These are phyloP conservation scores for Mya arenaria DNA, from an alignment of 1,140 invertebrate genomes.

Conservation along the genomic window DNA sequence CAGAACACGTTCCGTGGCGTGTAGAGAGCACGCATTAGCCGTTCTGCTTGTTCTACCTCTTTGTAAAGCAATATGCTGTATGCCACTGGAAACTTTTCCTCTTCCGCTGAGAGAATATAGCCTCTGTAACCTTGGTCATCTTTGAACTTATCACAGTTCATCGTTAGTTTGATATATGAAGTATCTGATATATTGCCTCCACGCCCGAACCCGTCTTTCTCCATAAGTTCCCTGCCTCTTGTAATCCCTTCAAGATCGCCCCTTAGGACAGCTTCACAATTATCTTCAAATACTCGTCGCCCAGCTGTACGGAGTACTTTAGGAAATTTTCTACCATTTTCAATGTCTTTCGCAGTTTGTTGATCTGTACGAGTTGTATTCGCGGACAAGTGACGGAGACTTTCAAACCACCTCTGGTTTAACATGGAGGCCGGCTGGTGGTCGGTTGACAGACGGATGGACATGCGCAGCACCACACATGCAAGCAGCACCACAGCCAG, in stretches of 20 bases:
- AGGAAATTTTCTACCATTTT: too few relatives aligned
- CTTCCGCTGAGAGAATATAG: conserved; percentile 13
- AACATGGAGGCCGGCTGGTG: too few relatives aligned
- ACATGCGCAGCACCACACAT: too few relatives aligned
- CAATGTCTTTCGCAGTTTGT: too few relatives aligned
- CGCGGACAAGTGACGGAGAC: too few relatives aligned
- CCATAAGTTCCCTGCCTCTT: conserved; percentile 22
- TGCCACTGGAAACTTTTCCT: conserved; percentile 44
- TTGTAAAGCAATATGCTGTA: conserved; percentile 74
- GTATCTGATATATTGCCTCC: conserved; percentile 6
- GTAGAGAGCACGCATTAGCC: conserved; percentile 75
- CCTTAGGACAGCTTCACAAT: conserved; percentile 25
- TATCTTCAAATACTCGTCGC: conserved; percentile 13
- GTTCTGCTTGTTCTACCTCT: conserved; percentile 75
- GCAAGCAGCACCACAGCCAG: too few relatives aligned
- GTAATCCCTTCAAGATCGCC: conserved; percentile 10
- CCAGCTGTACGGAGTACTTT: too few relatives aligned
- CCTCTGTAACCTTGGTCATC: neutral
- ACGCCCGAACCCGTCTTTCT: neutral
- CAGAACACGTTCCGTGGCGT: conserved; percentile 77
- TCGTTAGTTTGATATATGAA: conserved; percentile 39
- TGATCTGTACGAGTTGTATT: too few relatives aligned
- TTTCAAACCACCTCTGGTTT: too few relatives aligned
- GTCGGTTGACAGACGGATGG: too few relatives aligned
- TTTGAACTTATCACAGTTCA: conserved; percentile 42